Conservation (phyloP, 2,113 vertebrate genomes). For the Pogona vitticeps region DNA sequence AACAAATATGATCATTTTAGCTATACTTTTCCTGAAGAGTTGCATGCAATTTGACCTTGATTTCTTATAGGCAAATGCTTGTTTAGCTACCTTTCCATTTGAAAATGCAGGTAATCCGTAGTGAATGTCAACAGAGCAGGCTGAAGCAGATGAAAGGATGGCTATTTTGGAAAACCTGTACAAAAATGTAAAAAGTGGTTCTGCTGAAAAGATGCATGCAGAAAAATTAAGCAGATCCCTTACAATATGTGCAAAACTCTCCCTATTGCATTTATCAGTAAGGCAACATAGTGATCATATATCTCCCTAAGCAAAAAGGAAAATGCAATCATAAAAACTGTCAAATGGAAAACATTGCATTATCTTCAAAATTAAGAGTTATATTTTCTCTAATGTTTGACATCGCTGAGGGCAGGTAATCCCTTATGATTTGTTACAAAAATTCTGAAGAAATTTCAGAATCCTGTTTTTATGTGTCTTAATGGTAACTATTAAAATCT, state of each 20-base stretch:
- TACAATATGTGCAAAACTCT: constrained; percentile 15
- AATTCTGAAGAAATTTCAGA: neutral
- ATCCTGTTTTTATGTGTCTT: neutral
- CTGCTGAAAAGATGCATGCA: neutral
- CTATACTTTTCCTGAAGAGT: neutral
- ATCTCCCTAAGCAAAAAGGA: constrained; percentile 38
- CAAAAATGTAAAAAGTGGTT: constrained; percentile 24
- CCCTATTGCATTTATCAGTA: constrained; percentile 4
- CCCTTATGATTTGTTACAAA: constrained; percentile 25
- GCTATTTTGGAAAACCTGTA: constrained; percentile 10
- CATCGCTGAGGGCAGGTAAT: constrained; percentile 30
- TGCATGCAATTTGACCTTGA: neutral
- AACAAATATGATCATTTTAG: no score
- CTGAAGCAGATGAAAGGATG: constrained; percentile 2
- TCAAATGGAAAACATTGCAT: constrained; percentile 34
- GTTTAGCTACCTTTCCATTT: neutral
- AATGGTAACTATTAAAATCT: neutral
- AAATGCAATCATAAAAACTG: constrained; percentile 40
- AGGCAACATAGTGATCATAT: neutral
- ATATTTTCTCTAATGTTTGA: constrained; percentile 34
- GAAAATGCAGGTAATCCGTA: neutral
- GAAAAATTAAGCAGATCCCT: neutral
- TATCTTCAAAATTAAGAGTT: constrained; percentile 18
- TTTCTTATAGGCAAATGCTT: constrained; percentile 19
- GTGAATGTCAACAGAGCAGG: neutral